Conservation (phyloP, 2,888 invertebrate genomes). For the Xestia rhomboidea region DNA sequence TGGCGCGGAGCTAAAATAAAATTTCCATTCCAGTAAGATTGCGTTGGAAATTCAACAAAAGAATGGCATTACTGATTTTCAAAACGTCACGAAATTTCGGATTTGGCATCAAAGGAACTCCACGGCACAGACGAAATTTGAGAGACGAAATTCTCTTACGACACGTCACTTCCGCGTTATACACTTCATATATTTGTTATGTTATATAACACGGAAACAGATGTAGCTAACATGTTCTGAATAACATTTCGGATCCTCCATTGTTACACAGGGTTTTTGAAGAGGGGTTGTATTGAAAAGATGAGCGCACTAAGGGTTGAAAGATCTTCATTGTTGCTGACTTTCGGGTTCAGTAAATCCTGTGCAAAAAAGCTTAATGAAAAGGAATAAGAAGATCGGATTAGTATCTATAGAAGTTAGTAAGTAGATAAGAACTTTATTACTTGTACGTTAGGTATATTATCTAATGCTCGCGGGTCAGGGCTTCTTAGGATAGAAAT, state of each 20-base stretch:
- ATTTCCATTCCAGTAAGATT: conserved; percentile 57
- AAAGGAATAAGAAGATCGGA: conserved; percentile 57
- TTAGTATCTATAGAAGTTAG: conserved; percentile 41
- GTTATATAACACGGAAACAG: conserved; percentile 61
- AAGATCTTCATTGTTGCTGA: conserved; percentile 60
- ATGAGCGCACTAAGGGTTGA: conserved; percentile 57
- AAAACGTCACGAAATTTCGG: conserved; percentile 58
- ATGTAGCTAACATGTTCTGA: conserved; percentile 64
- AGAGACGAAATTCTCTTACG: conserved; percentile 60
- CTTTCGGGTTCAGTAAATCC: conserved; percentile 62
- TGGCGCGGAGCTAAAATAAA: conserved; percentile 52
- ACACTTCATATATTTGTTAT: conserved; percentile 50
- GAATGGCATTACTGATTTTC: conserved; percentile 55
- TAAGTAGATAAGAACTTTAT: conserved; percentile 46
- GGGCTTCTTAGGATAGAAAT: conserved; percentile 26
- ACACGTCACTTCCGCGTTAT: conserved; percentile 55
- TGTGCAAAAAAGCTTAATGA: conserved; percentile 57
- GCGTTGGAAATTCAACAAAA: conserved; percentile 57
- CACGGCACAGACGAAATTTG: conserved; percentile 53
- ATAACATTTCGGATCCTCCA: conserved; percentile 58
- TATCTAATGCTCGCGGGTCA: conserved; percentile 35
- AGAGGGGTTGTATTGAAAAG: conserved; percentile 65
- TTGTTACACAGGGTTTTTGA: conserved; percentile 65
- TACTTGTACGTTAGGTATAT: conserved; percentile 35
- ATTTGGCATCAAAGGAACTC: conserved; percentile 66